phyloP scores from a whole-genome alignment of 2,113 vertebrate genomes.

The Hippocampus abdominalis region DNA sequence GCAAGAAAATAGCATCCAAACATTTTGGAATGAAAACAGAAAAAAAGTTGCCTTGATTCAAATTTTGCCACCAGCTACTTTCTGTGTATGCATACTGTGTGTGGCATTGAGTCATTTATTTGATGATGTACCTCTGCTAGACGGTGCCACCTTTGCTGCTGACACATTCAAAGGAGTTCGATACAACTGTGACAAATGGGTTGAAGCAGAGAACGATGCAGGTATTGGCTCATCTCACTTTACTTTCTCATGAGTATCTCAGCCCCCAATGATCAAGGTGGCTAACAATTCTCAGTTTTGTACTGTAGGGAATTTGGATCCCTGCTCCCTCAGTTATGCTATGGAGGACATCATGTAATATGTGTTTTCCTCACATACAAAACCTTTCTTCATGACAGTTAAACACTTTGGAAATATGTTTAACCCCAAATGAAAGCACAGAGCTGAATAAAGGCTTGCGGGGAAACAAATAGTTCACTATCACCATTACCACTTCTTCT shows the following conservation, averaged over 20 bases:
- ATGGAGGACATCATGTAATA: too few species aligned
- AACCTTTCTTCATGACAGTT: too few species aligned
- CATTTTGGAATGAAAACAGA: too few species aligned
- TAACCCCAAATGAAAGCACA: not conserved
- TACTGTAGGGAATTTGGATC: too few species aligned
- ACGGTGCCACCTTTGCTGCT: conserved; percentile 12
- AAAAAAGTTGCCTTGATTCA: not conserved
- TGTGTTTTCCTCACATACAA: too few species aligned
- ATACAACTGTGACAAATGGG: conserved; percentile 9
- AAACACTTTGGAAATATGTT: not conserved
- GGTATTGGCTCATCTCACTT: conserved; percentile 13
- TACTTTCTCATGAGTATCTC: not conserved
- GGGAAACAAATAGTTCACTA: not conserved
- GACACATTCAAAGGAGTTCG: not conserved
- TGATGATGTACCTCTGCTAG: conserved; percentile 26
- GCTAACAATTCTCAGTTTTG: not conserved
- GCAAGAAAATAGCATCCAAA: not conserved
- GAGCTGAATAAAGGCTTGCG: not conserved
- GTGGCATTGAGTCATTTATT: not conserved
- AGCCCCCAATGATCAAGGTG: not conserved
- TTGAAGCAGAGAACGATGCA: not conserved
- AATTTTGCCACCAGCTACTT: not conserved
- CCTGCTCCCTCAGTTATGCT: too few species aligned
- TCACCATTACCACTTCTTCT: not conserved
- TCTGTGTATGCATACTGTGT: not conserved